Base-by-base conservation (phyloP, 2,888 invertebrate genomes). In the Morpho helenor region DNA sequence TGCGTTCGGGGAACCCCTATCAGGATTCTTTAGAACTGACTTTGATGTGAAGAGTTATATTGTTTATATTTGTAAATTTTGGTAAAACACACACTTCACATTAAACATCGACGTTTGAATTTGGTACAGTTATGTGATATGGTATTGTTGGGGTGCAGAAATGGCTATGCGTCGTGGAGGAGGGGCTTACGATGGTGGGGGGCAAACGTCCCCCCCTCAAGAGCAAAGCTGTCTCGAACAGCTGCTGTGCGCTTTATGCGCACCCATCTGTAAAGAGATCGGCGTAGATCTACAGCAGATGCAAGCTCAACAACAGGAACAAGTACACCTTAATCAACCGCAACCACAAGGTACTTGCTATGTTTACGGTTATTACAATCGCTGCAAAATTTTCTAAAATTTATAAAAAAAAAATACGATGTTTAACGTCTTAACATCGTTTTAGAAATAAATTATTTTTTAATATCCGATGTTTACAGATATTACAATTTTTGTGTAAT, bases 201-300 rank as follows among this genome's bases (percentile, higher is more conserved):
- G 46, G 45, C 41, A 22, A 59, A 40, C 50, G 69, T 60, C 65
- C 61, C 65, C 68, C 50, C 72, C 68, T 3, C 70, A 62, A 31
- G 82, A 84, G 60, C 84, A 79, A 66, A 74, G 78, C 71, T 90
- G 88, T 56, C 77, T 91, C 7, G 91, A 91, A 56, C 87, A 86
- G 63, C 73, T 91, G 59, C 82, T 90, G 51, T 91, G 91, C 50
- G 87, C 89, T 0, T 80, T 91, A 2, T 91, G 91, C 73, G 54
- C 84, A 0, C 91, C 91, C 58, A 84, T 91, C 67, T 91, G 91
- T 79, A 91, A 91, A 80, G 91, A 91, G 73, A 3, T 91, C 44
- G 91, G 91, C 8, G 67, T 91, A 0, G 89, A 91, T 51, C 68
- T 90, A 55, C 81, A 86, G 56, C 87, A 86, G 53, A 23, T 80